Evolutionary conservation across 1,140 invertebrate species (phyloP), one percentile per base, ranked within the genome.

Genomic region (Drosophila neocordata): DNA sequence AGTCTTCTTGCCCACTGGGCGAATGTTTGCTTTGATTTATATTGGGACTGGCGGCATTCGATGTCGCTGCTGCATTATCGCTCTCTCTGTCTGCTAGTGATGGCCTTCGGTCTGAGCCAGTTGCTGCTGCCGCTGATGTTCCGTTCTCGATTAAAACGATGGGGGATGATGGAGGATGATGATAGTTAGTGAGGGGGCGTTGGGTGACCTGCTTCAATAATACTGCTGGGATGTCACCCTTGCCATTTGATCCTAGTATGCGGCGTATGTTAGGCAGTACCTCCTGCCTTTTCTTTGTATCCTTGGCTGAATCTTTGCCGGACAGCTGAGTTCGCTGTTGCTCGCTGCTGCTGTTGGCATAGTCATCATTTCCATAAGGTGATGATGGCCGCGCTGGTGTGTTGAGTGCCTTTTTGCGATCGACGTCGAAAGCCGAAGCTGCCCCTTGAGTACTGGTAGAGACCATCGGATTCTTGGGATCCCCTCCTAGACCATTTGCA

Each of bases 171-270:
- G 90, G 90, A 5, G 84, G 77, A 11, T 90, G 79, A 27, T 78
- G 77, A 13, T 79, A 70, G 53, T 62, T 83, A 2, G 62, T 24
- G 9, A 74, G 66, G 6, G 91, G 91, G 15, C 75, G 95, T 3
- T 94, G 94, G 0, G 95, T 94, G 7, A 95, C 93, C 0, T 95
- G 95, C 51, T 95, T 92, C 8, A 96, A 90, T 0, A 96, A 89
- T 12, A 96, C 94, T 59, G 95, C 95, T 0, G 96, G 95, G 44
- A 96, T 95, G 68, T 96, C 95, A 65, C 96, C 95, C 73, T 96
- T 92, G 1, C 96, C 96, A 85, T 96, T 96, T 38, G 96, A 96
- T 0, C 96, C 96, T 1, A 97, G 92, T 75, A 97, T 97, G 52
- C 96, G 93, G 0, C 95, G 95, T 66, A 97, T 96, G 62, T 95